These are phyloP conservation scores for Entelurus aequoreus DNA, from an alignment of 2,113 vertebrate species.

Conservation along the genomic window DNA sequence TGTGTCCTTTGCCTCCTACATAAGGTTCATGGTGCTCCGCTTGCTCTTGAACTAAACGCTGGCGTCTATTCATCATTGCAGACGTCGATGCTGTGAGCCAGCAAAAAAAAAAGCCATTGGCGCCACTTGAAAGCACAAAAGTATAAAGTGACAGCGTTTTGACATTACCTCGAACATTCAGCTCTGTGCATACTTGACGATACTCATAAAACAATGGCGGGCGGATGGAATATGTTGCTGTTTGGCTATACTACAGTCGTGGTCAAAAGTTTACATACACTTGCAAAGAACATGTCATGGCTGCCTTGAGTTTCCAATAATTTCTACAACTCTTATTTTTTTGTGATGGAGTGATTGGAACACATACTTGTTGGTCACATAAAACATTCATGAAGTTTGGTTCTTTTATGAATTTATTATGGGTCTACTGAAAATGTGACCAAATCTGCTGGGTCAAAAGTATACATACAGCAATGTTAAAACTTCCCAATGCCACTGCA, in stretches of 20 bases:
- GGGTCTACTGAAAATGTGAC: no score
- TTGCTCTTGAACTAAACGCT: conserved; percentile 15
- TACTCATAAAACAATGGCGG: background rate
- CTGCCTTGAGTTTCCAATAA: no score
- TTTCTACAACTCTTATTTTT: no score
- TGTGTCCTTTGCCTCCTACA: conserved; percentile 18
- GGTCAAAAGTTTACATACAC: no score
- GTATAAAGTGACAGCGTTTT: conserved; percentile 3
- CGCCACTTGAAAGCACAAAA: background rate
- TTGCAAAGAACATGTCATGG: no score
- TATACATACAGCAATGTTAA: no score
- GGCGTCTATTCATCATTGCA: conserved; percentile 34
- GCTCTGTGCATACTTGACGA: conserved; percentile 1
- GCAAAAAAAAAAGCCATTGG: conserved; percentile 2
- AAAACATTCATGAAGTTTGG: no score
- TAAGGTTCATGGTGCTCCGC: conserved; percentile 25
- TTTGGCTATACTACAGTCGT: background rate
- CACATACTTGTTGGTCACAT: no score
- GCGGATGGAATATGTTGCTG: background rate
- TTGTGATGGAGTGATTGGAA: no score
- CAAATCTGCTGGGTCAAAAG: no score
- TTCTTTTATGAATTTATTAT: no score
- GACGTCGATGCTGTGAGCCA: conserved; percentile 17
- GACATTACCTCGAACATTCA: conserved; percentile 3
- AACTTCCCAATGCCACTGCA: no score